phyloP scores from a whole-genome alignment of 1,140 invertebrate species.

The Ruditapes philippinarum region DNA sequence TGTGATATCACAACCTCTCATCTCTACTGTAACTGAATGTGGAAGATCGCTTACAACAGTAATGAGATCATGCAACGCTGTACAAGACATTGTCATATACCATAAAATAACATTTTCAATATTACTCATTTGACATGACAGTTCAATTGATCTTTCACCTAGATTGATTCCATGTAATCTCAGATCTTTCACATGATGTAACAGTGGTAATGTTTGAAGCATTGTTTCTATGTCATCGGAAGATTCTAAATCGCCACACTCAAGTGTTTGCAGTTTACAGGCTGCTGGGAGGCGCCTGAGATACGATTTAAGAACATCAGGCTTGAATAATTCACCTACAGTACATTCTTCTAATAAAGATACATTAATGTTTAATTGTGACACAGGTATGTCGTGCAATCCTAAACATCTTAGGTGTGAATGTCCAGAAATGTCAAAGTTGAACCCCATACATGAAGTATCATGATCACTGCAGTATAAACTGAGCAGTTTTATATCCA shows the following conservation, averaged over 20 bases:
- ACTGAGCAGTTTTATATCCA: not conserved
- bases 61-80: not conserved
- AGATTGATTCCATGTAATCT: not conserved
- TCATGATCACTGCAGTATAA: not conserved
- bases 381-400: not conserved
- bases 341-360: not conserved
- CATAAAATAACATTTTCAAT: not conserved
- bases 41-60: not conserved
- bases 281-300: not conserved
- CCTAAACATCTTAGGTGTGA: not conserved
- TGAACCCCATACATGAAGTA: not conserved
- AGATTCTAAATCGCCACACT: not conserved
- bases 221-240: not conserved
- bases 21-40: not conserved
- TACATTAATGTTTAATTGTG: not conserved
- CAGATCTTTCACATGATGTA: not conserved
- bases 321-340: not conserved
- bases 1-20: not conserved
- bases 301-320: not conserved
- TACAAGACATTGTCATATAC: not conserved
- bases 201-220: not conserved
- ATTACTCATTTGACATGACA: not conserved
- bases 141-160: not conserved
- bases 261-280: not conserved
- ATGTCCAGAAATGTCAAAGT: not conserved